Evolutionary conservation across 2,888 invertebrate genomes (phyloP), one percentile per base, ranked within the genome.

Genomic region (Eupithecia inturbata): DNA sequence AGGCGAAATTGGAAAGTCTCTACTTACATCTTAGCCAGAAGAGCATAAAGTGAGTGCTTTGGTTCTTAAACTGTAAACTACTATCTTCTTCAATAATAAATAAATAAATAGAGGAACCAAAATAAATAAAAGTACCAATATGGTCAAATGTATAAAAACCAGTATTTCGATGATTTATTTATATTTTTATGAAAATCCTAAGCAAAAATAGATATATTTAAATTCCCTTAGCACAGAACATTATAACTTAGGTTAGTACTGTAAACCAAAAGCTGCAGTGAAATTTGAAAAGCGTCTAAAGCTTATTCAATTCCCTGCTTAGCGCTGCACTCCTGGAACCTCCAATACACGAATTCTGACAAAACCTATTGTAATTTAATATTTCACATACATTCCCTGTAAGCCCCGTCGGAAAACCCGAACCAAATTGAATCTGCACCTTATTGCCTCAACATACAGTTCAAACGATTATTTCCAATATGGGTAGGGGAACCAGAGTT

Each of bases 321-420:
- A n/a, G 33, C 33, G 36, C 66, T 66, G 66, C 66, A 66, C 66
- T 66, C 26, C 39, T 66, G 39, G 66, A 57, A 70, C 70, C 69
- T 72, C 70, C 74, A 62, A 74, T 75, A 73, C 77, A 77, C 72
- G 77, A 75, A 77, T 78, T 77, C 79, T 77, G 77, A 79, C 80
- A 78, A 79, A 78, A 77, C 77, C 79, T 77, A 81, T 82, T 81
- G 82, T 82, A 82, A 84, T 82, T 81, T 80, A 83, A 83, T 82
- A 83, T 81, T 80, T 81, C 77, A 80, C 72, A 80, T 78, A 75
- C 70, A 75, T 71, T 57, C 64, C 64, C 33, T 10, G n/a, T 22
- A 71, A 73, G 68, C 57, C 70, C 33, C 33, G 71, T 76, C 73
- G 73, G 75, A 72, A 57, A 76, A 75, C 76, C 39, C 53, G 70